These are phyloP conservation scores for Pedionomus torquatus DNA, from an alignment of 2,113 vertebrate species.

Conservation along the genomic window DNA sequence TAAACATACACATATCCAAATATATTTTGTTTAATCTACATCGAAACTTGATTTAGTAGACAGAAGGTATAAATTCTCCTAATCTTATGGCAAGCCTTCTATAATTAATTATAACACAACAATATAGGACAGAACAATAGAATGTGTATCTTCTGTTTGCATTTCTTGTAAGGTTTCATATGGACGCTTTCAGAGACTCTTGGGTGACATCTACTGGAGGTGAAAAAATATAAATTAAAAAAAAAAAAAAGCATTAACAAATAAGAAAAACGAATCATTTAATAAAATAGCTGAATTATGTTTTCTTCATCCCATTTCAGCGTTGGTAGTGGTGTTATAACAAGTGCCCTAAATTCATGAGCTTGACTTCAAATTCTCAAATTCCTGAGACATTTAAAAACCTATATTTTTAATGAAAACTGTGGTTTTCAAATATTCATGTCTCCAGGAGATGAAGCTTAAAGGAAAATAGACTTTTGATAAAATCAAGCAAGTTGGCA, in stretches of 20 bases:
- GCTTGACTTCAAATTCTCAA: neutral
- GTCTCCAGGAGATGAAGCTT: neutral
- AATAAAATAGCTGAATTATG: neutral
- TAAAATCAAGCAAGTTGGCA: neutral
- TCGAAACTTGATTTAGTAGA: neutral
- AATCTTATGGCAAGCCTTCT: neutral
- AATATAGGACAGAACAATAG: neutral
- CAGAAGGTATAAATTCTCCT: neutral
- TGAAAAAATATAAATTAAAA: no score
- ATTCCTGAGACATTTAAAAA: neutral
- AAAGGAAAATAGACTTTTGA: neutral
- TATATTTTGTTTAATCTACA: neutral
- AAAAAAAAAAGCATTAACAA: neutral
- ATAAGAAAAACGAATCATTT: neutral
- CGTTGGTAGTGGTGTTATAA: neutral
- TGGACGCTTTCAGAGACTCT: conserved; percentile 40
- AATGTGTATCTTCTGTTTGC: neutral
- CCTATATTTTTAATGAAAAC: neutral
- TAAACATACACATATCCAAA: neutral
- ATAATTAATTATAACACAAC: neutral
- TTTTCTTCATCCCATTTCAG: neutral
- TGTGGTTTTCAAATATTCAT: neutral
- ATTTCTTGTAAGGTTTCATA: neutral
- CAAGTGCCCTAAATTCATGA: neutral
- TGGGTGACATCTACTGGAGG: conserved; percentile 71